Evolutionary conservation across 2,797 vertebrate species (phyloP).

Genomic region (Diglossa cyanea): DNA sequence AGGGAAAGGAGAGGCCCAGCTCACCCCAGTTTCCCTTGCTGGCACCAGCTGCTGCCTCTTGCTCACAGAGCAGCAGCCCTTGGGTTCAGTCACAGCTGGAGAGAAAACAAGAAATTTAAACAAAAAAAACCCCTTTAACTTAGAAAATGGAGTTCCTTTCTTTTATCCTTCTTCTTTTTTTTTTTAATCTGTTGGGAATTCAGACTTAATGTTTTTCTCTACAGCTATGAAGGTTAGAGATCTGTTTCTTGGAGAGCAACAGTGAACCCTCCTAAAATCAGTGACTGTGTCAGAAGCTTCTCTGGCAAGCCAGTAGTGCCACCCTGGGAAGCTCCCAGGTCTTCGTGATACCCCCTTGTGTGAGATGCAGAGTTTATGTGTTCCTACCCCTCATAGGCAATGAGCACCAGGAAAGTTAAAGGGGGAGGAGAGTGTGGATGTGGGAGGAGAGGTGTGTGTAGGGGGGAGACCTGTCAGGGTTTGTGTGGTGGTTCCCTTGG

Average conservation of each 20-base stretch:
- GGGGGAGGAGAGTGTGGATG: background rate
- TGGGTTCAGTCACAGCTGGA: background rate
- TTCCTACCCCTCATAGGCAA: background rate
- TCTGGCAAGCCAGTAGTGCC: background rate
- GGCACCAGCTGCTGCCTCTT: background rate
- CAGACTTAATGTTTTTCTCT: background rate
- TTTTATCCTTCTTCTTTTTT: background rate
- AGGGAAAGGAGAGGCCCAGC: background rate
- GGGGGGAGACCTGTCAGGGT: background rate
- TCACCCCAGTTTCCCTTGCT: rapidly evolving
- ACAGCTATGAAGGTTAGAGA: background rate
- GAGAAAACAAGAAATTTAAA: background rate
- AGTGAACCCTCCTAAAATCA: background rate
- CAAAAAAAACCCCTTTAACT: background rate
- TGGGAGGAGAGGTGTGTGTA: background rate
- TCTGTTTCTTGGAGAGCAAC: background rate
- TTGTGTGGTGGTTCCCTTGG: background rate
- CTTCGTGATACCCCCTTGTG: rapidly evolving
- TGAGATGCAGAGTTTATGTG: background rate
- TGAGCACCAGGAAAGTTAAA: background rate
- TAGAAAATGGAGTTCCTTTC: background rate
- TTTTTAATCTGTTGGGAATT: background rate
- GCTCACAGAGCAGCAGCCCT: background rate
- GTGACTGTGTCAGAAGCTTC: background rate
- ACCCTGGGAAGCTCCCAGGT: background rate